Percentiles rank a stretch among this genome's conserved stretches.
Conservation (phyloP, 2,888 invertebrate species). For the Dendrolimus pini region DNA sequence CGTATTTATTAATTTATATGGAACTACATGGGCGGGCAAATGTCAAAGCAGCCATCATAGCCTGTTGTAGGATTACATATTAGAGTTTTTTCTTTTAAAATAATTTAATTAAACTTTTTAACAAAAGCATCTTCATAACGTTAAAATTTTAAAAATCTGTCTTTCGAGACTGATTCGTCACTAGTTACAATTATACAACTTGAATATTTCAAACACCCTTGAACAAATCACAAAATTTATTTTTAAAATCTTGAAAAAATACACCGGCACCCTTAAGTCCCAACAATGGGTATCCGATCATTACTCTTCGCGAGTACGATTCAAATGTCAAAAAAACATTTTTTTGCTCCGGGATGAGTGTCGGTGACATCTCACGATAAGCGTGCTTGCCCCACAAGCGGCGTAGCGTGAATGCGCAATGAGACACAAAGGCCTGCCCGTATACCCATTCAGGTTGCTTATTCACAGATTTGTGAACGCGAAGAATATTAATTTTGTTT, state of each 20-base stretch:
- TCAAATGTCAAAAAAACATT: slow-evolving; percentile 16
- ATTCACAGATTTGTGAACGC: neutral
- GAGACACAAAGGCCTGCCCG: neutral
- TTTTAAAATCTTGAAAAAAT: neutral
- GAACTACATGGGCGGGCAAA: too few relatives aligned
- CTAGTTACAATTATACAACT: too few relatives aligned
- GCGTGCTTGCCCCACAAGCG: neutral
- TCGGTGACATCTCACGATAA: neutral
- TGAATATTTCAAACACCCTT: too few relatives aligned
- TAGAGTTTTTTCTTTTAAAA: too few relatives aligned
- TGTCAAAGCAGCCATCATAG: too few relatives aligned
- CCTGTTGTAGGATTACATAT: too few relatives aligned
- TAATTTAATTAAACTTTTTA: too few relatives aligned
- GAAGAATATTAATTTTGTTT: neutral
- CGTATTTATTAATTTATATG: too few relatives aligned
- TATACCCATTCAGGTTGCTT: neutral
- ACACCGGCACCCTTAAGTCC: neutral
- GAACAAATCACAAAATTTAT: too few relatives aligned
- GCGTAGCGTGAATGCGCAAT: neutral
- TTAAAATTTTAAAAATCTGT: too few relatives aligned
- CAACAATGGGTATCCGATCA: slow-evolving; percentile 7
- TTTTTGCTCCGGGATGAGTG: neutral
- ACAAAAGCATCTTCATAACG: too few relatives aligned
- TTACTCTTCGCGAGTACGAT: slow-evolving; percentile 12
- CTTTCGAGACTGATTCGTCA: too few relatives aligned